Conservation (phyloP, 1,140 invertebrate species). For the Macrotrachela quadricornifera region DNA sequence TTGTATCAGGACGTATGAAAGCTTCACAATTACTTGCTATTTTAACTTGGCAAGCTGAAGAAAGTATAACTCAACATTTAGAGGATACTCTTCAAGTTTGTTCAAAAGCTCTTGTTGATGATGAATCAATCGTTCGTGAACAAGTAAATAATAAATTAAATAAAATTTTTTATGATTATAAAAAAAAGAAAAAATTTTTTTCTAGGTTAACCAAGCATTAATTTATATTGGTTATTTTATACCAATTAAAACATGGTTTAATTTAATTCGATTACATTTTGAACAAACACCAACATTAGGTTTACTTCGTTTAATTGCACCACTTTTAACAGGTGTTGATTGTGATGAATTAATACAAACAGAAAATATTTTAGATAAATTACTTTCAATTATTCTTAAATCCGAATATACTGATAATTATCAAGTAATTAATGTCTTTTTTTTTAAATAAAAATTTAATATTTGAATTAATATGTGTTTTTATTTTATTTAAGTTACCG, state of each 20-base stretch:
- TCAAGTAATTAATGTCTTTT: too few relatives aligned
- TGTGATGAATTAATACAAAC: too few relatives aligned
- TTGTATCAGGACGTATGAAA: conserved; percentile 41
- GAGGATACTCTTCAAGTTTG: conserved; percentile 35
- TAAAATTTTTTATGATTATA: too few relatives aligned
- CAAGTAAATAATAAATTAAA: conserved; percentile 25
- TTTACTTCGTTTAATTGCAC: too few relatives aligned
- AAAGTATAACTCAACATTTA: conserved; percentile 44
- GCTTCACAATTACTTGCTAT: conserved; percentile 47
- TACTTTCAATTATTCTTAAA: too few relatives aligned
- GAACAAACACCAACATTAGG: too few relatives aligned
- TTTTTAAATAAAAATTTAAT: too few relatives aligned
- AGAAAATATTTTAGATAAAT: too few relatives aligned
- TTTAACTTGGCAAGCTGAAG: conserved; percentile 45
- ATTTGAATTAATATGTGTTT: too few relatives aligned
- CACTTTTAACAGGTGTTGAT: too few relatives aligned
- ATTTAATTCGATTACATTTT: conserved; percentile 16
- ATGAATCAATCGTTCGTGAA: conserved; percentile 38
- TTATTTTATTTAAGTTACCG: too few relatives aligned
- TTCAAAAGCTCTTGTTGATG: conserved; percentile 35
- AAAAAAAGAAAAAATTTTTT: conserved; percentile 1
- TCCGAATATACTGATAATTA: too few relatives aligned
- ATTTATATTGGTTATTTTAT: conserved; percentile 52
- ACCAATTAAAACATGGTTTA: conserved; percentile 21
- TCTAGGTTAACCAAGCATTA: conserved; percentile 35